Evolutionary conservation across 1,140 invertebrate species (phyloP), one percentile per base, ranked within the genome.

Genomic region (Pseudomyrmex dendroicus): DNA sequence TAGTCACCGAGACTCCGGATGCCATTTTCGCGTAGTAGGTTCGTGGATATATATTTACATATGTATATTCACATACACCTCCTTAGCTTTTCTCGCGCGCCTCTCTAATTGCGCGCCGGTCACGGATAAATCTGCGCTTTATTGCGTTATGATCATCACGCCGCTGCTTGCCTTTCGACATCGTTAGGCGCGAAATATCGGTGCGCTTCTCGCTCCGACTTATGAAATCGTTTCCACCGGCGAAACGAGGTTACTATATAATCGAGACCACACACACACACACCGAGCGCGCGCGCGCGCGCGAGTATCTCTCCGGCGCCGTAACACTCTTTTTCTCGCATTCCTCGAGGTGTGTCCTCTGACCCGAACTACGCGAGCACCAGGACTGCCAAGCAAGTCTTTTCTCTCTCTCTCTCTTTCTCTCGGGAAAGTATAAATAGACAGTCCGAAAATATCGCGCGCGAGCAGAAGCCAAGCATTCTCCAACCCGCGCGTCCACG

Each of bases 281-380:
- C 5, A 68, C 15, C 35, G 35, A 35, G 35, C 5, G 35, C 5
- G 35, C 35, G 35, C 5, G 35, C 5, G 44, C 57, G 48, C 5
- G 20, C 20, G 22, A 48, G 48, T 62, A 57, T 52, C 17, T 56
- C 46, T 2, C 15, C 0, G 20, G 35, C 61, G 25, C 35, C 13
- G 13, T 13, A 12, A 57, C 15, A 48, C 35, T 78, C 20, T 67
- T 62, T 54, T 50, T 9, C 9, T 57, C 70, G 64, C 73, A 80
- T 89, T 86, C 56, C 22, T n/a, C 70, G 63, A 67, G 76, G 88
- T 86, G 88, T 87, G 88, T 89, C 88, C 89, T 87, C 56, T 89
- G 88, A 89, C 89, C 89, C 76, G 88, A 84, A 87, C 77, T 68
- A 68, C 20, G 35, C 35, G 52, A 86, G 48, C 74, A 73, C 59